Conservation (phyloP, 2,113 vertebrate genomes). For the Daubentonia madagascariensis region DNA sequence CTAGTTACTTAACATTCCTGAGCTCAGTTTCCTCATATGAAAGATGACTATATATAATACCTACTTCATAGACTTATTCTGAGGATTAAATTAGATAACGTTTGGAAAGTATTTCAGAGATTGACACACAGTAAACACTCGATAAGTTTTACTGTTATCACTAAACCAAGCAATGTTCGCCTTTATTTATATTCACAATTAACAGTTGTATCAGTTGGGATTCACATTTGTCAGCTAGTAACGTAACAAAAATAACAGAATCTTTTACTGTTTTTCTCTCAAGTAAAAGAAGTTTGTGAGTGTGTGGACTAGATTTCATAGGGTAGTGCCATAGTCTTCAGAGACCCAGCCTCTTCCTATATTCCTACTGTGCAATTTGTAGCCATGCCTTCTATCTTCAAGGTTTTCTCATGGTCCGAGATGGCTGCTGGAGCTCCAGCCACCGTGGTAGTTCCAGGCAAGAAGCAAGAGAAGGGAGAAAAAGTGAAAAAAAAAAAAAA, state of each 20-base stretch:
- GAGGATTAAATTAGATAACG: neutral
- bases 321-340: neutral
- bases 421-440: neutral
- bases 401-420: neutral
- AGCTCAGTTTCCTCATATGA: neutral
- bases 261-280: neutral
- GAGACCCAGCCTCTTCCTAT: neutral
- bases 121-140: neutral
- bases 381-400: neutral
- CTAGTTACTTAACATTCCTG: neutral
- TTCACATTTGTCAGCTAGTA: neutral
- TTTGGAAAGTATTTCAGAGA: constrained; percentile 19
- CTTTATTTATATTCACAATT: neutral
- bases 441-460: neutral
- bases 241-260: neutral
- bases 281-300: neutral
- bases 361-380: neutral
- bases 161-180: neutral
- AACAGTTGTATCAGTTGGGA: neutral
- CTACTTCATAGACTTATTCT: neutral
- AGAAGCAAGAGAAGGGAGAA: neutral
- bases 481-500: neutral
- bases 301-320: neutral
- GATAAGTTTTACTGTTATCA: neutral
- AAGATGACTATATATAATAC: neutral